Evolutionary conservation across 2,888 invertebrate species (phyloP).

Genomic region (Mimas tiliae): DNA sequence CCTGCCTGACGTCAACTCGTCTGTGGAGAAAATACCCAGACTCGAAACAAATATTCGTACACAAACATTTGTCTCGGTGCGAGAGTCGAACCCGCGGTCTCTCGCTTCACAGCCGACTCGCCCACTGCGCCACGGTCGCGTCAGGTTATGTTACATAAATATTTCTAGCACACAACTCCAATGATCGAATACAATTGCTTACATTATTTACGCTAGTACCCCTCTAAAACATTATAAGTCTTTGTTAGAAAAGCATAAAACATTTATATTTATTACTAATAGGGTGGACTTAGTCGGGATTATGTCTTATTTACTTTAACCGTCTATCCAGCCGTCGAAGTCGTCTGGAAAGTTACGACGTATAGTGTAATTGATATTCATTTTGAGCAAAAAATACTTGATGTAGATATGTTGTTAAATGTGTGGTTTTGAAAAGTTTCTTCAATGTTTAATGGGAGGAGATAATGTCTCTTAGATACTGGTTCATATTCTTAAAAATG

Average conservation of each 20-base stretch:
- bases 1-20: too few relatives aligned
- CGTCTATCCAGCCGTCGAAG: slow-evolving; percentile 6
- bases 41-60: too few relatives aligned
- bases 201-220: not conserved
- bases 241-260: slow-evolving; percentile 2
- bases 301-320: slow-evolving; percentile 15
- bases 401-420: not conserved
- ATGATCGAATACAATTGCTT: not conserved
- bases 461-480: not conserved
- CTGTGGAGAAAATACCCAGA: too few relatives aligned
- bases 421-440: not conserved
- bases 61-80: too few relatives aligned
- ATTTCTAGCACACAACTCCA: too few relatives aligned
- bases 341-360: slow-evolving; percentile 47
- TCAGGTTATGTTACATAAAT: too few relatives aligned
- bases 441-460: not conserved
- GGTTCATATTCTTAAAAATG: too few relatives aligned
- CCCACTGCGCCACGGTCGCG: too few relatives aligned
- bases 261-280: slow-evolving; percentile 17
- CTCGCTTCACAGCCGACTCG: too few relatives aligned
- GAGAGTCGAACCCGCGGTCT: too few relatives aligned
- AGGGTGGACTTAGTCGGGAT: slow-evolving; percentile 17
- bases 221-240: not conserved
- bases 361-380: slow-evolving; percentile 48
- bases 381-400: slow-evolving; percentile 25